phyloP scores from a whole-genome alignment of 2,888 invertebrate genomes.

The Troglohyphantes excavatus region DNA sequence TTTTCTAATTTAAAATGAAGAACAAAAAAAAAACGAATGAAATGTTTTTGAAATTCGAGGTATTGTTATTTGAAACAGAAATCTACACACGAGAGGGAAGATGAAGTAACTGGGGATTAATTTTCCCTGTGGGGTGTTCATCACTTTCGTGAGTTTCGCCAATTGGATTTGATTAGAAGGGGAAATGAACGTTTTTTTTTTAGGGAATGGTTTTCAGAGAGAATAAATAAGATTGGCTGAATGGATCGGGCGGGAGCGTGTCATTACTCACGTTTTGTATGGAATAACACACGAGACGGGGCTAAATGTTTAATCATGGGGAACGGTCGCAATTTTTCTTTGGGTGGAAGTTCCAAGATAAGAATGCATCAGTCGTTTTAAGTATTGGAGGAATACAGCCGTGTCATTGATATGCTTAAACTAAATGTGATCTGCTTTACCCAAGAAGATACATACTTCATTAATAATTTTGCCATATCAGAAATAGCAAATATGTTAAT shows the following conservation, averaged over 20 bases:
- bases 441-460: too few relatives aligned
- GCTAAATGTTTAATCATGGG: background rate
- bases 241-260: background rate
- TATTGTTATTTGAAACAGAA: constrained; percentile 59
- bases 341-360: too few relatives aligned
- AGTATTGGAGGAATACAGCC: too few relatives aligned
- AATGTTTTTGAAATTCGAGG: constrained; percentile 27
- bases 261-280: background rate
- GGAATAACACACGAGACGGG: background rate
- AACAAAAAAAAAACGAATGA: background rate
- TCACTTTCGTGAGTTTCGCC: constrained; percentile 23
- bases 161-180: constrained; percentile 49
- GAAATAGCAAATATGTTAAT: too few relatives aligned
- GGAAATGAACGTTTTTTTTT: constrained; percentile 15
- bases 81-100: background rate
- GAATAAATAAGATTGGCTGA: background rate
- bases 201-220: background rate
- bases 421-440: too few relatives aligned
- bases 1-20: constrained; percentile 77
- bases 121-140: constrained; percentile 24
- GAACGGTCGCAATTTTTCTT: background rate
- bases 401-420: too few relatives aligned
- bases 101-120: too few relatives aligned
- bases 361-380: too few relatives aligned
- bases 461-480: too few relatives aligned